phyloP scores from a whole-genome alignment of 2,113 vertebrate genomes.

The Crotalus helleri region DNA sequence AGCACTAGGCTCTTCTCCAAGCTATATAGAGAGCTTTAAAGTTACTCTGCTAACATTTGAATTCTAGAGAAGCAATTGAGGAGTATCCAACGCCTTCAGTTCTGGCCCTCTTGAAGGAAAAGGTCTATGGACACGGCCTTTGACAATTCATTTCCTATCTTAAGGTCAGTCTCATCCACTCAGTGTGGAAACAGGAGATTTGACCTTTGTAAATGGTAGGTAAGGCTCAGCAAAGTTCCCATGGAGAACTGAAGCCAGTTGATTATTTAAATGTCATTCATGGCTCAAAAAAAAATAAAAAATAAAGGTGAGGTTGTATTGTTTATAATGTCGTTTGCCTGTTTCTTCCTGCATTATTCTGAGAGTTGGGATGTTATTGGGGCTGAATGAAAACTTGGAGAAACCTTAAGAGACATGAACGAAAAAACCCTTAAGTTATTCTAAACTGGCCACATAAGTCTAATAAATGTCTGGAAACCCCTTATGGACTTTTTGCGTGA shows the following conservation, averaged over 20 bases:
- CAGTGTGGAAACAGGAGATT: slow-evolving; percentile 48
- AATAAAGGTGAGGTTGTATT: slow-evolving; percentile 10
- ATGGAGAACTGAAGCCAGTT: slow-evolving; percentile 59
- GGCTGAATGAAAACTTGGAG: slow-evolving; percentile 33
- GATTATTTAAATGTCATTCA: slow-evolving; percentile 62
- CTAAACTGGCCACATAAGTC: neutral
- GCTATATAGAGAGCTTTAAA: neutral
- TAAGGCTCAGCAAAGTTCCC: slow-evolving; percentile 52
- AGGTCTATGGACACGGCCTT: neutral
- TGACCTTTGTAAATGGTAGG: slow-evolving; percentile 66
- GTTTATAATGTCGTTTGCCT: neutral
- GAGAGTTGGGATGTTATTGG: neutral
- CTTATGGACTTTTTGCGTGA: neutral
- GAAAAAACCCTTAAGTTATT: neutral
- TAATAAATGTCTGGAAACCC: neutral
- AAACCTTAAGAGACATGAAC: neutral
- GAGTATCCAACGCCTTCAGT: neutral
- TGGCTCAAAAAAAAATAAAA: slow-evolving; percentile 23
- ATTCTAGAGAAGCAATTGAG: slow-evolving; percentile 1
- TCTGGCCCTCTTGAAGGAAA: neutral
- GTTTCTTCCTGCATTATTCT: neutral
- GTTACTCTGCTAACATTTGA: neutral
- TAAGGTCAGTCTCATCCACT: slow-evolving; percentile 63
- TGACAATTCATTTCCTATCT: slow-evolving; percentile 16
- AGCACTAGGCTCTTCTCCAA: too few relatives aligned